Evolutionary conservation across 2,888 invertebrate species (phyloP).

Genomic region (Xylocampa areola): DNA sequence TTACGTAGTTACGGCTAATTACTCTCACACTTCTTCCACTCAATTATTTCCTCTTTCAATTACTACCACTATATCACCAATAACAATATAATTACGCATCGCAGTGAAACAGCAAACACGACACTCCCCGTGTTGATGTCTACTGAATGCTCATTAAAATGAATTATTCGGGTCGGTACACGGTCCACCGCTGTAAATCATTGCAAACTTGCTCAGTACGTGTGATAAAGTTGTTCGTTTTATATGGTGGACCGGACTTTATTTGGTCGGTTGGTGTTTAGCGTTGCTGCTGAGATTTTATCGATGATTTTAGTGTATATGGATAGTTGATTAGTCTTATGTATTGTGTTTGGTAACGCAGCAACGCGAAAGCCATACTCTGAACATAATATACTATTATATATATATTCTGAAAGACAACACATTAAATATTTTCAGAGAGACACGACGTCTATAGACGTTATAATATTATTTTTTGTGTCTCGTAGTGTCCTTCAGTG

Average conservation of each 20-base stretch:
- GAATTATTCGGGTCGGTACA: conserved; percentile 55
- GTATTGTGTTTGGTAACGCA: too few relatives aligned
- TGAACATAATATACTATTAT: too few relatives aligned
- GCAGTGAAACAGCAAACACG: conserved; percentile 46
- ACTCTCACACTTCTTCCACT: too few relatives aligned
- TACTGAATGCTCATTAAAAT: conserved; percentile 57
- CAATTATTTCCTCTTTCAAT: conserved; percentile 23
- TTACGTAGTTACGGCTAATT: not conserved
- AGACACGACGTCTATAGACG: too few relatives aligned
- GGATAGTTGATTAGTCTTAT: too few relatives aligned
- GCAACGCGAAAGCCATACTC: too few relatives aligned
- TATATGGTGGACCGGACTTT: conserved; percentile 27
- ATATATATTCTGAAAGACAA: too few relatives aligned
- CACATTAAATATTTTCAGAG: too few relatives aligned
- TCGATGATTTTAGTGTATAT: too few relatives aligned
- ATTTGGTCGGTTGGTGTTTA: conserved; percentile 20
- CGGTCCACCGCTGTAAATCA: conserved; percentile 47
- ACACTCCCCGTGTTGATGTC: conserved; percentile 49
- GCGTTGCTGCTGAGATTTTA: not conserved
- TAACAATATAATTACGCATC: conserved; percentile 40
- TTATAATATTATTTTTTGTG: too few relatives aligned
- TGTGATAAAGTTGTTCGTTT: conserved; percentile 36
- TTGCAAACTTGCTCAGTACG: conserved; percentile 16
- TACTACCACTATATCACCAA: conserved; percentile 39
- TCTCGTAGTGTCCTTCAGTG: too few relatives aligned